Evolutionary conservation across 1,140 invertebrate species (phyloP).

Genomic region (Teleogryllus occipitalis): DNA sequence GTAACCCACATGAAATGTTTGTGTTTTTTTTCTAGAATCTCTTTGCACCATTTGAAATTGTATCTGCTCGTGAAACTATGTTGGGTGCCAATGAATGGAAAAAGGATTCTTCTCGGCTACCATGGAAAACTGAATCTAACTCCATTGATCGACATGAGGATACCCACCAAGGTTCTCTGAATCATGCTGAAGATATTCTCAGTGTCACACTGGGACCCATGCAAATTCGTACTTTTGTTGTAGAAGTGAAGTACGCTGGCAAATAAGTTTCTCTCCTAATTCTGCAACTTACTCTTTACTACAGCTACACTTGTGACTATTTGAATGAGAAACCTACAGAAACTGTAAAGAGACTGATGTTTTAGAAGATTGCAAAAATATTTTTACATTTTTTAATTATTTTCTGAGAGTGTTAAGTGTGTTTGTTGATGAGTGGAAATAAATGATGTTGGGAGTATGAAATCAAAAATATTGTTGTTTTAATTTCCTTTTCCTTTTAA

Average conservation of each 20-base stretch:
- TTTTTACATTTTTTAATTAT: too few species aligned
- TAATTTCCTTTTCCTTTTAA: too few species aligned
- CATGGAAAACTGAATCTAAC: conserved; percentile 39
- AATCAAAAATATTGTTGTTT: too few species aligned
- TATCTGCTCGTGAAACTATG: conserved; percentile 52
- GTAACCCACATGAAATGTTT: not conserved
- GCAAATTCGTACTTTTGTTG: conserved; percentile 52
- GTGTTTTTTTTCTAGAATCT: conserved; percentile 36
- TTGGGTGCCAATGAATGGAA: conserved; percentile 60
- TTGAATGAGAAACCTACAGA: too few species aligned
- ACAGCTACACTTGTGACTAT: too few species aligned
- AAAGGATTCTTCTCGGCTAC: conserved; percentile 44
- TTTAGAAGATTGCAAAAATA: too few species aligned
- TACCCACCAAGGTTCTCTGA: not conserved
- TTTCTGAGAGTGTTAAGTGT: too few species aligned
- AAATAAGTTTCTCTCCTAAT: not conserved
- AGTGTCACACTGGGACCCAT: conserved; percentile 46
- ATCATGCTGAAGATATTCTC: conserved; percentile 26
- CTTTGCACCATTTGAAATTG: conserved; percentile 49
- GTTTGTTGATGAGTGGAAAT: too few species aligned
- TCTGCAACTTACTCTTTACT: too few species aligned
- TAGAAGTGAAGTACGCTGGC: conserved; percentile 24
- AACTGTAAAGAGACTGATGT: too few species aligned
- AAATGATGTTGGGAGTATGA: too few species aligned
- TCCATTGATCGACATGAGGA: conserved; percentile 15